A percentile compares a stretch with the other conserved stretches of the same genome.
Evolutionary conservation across 2,113 vertebrate species (phyloP).

Genomic region (Sinocyclocheilus grahami): DNA sequence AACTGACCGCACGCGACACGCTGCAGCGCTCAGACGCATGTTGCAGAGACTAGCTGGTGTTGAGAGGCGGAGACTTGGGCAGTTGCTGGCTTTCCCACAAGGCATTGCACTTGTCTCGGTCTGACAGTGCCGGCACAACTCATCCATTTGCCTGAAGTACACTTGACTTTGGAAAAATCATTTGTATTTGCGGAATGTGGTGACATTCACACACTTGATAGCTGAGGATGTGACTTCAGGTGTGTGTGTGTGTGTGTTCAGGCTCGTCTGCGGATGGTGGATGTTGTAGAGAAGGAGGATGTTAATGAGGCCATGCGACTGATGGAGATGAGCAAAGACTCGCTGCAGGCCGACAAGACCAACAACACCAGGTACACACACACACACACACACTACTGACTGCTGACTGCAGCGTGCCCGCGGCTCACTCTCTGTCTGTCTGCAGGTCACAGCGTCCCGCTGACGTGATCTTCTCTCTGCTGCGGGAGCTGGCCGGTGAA

Average conservation of each 20-base stretch:
- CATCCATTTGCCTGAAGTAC: constrained; percentile 40
- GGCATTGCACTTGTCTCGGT: constrained; percentile 98
- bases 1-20: constrained; percentile 72
- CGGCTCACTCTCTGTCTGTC: not conserved
- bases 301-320: constrained; percentile 92
- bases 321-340: constrained; percentile 97
- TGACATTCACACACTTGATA: not conserved
- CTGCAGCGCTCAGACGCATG: not conserved
- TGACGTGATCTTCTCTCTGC: constrained; percentile 86
- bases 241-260: constrained; percentile 55
- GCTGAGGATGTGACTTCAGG: not conserved
- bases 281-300: constrained; percentile 88
- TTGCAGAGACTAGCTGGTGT: constrained; percentile 84
- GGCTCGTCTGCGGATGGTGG: constrained; percentile 87
- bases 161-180: too few species aligned
- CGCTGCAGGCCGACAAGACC: constrained; percentile 82
- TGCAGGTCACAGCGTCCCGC: constrained; percentile 82
- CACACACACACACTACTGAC: too few species aligned
- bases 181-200: too few species aligned
- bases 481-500: constrained; percentile 82
- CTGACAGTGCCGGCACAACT: constrained; percentile 92
- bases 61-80: constrained; percentile 96
- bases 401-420: too few species aligned
- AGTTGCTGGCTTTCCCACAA: constrained; percentile 86
- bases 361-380: constrained; percentile 72